Conservation (phyloP, 2,113 vertebrate genomes). For the Tupaia tana region DNA sequence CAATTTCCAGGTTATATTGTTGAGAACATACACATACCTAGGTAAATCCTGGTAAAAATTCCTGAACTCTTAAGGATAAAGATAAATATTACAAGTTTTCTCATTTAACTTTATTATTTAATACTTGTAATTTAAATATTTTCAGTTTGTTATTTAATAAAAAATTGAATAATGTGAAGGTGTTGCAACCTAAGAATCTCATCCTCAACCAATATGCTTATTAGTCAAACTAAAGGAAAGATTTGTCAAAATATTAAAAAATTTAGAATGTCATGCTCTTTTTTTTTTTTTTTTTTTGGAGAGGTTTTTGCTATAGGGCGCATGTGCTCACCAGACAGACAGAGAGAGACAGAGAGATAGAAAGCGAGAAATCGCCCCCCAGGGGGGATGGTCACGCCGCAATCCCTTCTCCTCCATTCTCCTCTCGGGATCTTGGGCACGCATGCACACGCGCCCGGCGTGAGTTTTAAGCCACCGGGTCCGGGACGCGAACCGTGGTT, state of each 20-base stretch:
- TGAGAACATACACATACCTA: neutral
- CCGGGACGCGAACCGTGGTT: too few species aligned
- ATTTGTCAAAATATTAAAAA: neutral
- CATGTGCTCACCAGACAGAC: too few species aligned
- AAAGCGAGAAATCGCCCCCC: too few species aligned
- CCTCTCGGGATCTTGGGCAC: too few species aligned
- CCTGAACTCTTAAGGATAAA: neutral
- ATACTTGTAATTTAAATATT: neutral
- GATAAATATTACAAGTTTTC: neutral
- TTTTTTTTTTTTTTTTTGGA: too few species aligned
- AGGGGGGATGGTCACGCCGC: too few species aligned
- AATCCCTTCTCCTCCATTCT: too few species aligned
- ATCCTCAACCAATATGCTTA: neutral
- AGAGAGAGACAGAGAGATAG: too few species aligned
- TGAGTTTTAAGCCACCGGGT: too few species aligned
- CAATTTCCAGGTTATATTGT: neutral
- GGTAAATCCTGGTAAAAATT: neutral
- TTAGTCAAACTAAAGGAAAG: neutral
- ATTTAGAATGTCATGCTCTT: neutral
- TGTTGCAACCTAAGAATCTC: neutral
- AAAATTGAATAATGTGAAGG: neutral
- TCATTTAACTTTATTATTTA: neutral
- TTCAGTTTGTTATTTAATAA: constrained; percentile 5
- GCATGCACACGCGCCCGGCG: too few species aligned
- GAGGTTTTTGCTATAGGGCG: too few species aligned